Base-by-base conservation (phyloP, 2,888 invertebrate genomes). In the Spatulosminthurus flaviceps region DNA sequence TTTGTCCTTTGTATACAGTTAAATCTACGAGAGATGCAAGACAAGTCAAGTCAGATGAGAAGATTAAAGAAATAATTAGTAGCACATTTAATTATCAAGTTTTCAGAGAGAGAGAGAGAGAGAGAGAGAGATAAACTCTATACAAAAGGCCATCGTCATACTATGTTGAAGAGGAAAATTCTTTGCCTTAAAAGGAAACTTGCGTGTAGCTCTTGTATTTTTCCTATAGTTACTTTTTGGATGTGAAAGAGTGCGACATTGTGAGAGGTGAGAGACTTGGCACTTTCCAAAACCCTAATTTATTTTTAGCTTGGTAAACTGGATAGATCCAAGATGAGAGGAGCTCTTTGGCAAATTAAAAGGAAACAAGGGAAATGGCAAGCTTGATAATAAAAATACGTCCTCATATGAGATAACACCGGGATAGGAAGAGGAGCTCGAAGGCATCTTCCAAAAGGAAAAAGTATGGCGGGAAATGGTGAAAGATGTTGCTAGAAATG, bases 61-160 rank as follows among this genome's bases (percentile, higher is more conserved):
- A n/a, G 16, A 51, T 51, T 51, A n/a, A 51, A 51, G 16, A 51
- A 51, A n/a, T 51, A 51, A 51, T 51, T 51, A 51, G 51, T 51
- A 51, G 51, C 51, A 19, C 51, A 51, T 51, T 51, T 51, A 51
- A 51, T 51, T 51, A 51, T 51, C 16, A 16, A 51, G 19, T 51
- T 51, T 51, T 51, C 51, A 51, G 9, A 51, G 7, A 41, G 13
- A n/a, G n/a, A n/a, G n/a, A n/a, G n/a, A n/a, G n/a, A n/a, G n/a
- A n/a, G n/a, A n/a, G n/a, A n/a, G n/a, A n/a, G n/a, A n/a, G 51
- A 51, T 51, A 51, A 51, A 51, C 51, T n/a, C 51, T 19, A 19
- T 19, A 51, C 51, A 51, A n/a, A n/a, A n/a, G n/a, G n/a, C n/a
- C n/a, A n/a, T n/a, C n/a, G n/a, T n/a, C n/a, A n/a, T n/a, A n/a